Conservation (phyloP, 2,113 vertebrate species). For the Upupa epops region DNA sequence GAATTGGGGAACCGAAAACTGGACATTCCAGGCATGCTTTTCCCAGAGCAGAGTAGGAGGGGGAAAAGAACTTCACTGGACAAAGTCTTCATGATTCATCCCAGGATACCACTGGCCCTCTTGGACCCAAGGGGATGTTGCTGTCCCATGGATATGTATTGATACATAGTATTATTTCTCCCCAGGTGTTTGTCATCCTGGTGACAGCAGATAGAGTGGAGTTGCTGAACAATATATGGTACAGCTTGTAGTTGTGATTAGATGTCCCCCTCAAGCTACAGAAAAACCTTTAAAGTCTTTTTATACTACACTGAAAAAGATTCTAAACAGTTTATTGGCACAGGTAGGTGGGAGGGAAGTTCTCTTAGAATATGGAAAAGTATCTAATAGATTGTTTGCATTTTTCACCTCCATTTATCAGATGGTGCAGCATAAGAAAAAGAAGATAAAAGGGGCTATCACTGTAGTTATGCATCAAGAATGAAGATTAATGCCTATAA, state of each 20-base stretch:
- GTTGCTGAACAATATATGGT: accelerated
- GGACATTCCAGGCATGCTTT: too few species aligned
- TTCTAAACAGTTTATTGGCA: not conserved
- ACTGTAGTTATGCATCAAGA: not conserved
- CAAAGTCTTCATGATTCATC: too few species aligned
- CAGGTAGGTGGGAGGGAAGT: not conserved
- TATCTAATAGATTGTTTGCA: not conserved
- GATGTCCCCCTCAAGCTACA: not conserved
- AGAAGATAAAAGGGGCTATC: not conserved
- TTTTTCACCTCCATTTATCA: not conserved
- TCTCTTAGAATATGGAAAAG: not conserved
- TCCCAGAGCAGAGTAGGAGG: too few species aligned
- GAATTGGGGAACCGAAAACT: too few species aligned
- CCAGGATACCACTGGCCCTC: too few species aligned
- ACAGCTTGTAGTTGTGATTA: not conserved
- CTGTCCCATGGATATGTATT: too few species aligned
- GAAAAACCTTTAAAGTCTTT: not conserved
- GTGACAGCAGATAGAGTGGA: not conserved
- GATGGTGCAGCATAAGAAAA: not conserved
- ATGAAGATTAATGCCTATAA: not conserved
- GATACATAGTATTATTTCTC: too few species aligned
- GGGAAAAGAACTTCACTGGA: too few species aligned
- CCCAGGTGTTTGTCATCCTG: not conserved
- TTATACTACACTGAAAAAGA: not conserved
- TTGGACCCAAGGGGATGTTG: too few species aligned